Evolutionary conservation across 2,888 invertebrate species (phyloP).

Genomic region (Euplexia lucipara): DNA sequence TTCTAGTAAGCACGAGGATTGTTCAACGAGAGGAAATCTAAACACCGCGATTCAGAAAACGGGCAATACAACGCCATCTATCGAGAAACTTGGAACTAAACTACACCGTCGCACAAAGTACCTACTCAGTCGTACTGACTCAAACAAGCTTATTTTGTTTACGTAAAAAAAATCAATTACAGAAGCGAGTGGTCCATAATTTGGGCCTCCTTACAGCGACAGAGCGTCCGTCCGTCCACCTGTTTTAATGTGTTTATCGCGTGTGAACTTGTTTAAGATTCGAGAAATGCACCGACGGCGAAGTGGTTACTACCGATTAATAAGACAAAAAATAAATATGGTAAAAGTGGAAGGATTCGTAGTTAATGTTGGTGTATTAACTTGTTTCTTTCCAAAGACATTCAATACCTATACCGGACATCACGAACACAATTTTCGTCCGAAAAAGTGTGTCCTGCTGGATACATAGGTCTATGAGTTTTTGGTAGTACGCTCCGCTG

Average conservation of each 20-base stretch:
- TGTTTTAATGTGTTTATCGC: conserved; percentile 78
- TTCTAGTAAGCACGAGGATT: not conserved
- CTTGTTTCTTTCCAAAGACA: conserved; percentile 6
- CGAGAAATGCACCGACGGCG: conserved; percentile 49
- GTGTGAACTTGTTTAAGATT: conserved; percentile 68
- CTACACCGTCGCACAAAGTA: conserved; percentile 15
- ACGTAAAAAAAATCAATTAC: conserved; percentile 76
- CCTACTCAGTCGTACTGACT: conserved; percentile 8
- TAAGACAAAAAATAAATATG: conserved; percentile 34
- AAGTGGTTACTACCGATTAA: conserved; percentile 48
- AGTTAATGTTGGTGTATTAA: conserved; percentile 13
- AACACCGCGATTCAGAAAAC: conserved; percentile 33
- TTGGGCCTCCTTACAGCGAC: conserved; percentile 69
- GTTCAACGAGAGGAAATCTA: conserved; percentile 1
- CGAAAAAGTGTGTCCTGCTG: too few species aligned
- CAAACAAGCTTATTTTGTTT: conserved; percentile 47
- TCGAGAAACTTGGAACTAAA: conserved; percentile 18
- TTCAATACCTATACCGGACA: too few species aligned
- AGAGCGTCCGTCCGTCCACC: conserved; percentile 67
- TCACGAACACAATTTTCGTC: too few species aligned
- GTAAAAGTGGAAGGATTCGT: conserved; percentile 28
- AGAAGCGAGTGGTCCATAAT: conserved; percentile 67
- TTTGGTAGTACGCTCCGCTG: too few species aligned
- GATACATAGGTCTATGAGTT: too few species aligned
- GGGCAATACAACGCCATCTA: conserved; percentile 49